phyloP scores from a whole-genome alignment of 2,888 invertebrate species.

The Lamellibrachia columna region DNA sequence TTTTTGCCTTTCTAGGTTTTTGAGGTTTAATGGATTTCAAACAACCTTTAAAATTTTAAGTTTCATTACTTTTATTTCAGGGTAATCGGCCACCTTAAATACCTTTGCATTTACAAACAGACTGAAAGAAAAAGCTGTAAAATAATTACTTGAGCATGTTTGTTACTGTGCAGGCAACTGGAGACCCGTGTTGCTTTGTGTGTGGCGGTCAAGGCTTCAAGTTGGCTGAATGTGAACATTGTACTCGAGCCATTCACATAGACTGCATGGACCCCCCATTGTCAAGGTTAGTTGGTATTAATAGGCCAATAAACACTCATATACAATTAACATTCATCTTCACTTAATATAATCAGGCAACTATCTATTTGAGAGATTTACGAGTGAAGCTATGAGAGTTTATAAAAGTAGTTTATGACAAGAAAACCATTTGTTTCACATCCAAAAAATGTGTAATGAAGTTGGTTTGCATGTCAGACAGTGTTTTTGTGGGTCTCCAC shows the following conservation, averaged over 20 bases:
- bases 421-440: too few species aligned
- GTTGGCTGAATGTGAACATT: slow-evolving; percentile 87
- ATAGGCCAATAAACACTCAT: not conserved
- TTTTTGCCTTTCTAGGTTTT: too few species aligned
- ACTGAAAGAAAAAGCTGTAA: not conserved
- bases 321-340: too few species aligned
- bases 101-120: too few species aligned
- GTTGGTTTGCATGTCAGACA: too few species aligned
- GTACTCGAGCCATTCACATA: slow-evolving; percentile 90
- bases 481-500: too few species aligned
- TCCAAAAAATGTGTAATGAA: too few species aligned
- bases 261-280: slow-evolving; percentile 92
- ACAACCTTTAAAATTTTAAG: too few species aligned
- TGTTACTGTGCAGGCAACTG: slow-evolving; percentile 70
- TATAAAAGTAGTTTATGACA: not conserved
- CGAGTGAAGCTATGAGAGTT: not conserved
- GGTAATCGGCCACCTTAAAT: too few species aligned
- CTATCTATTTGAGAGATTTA: not conserved
- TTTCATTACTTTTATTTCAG: too few species aligned
- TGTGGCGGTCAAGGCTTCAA: slow-evolving; percentile 80
- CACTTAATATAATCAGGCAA: not conserved
- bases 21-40: too few species aligned
- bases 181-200: slow-evolving; percentile 91
- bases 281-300: slow-evolving; percentile 60
- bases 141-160: slow-evolving; percentile 3